Evolutionary conservation across 2,888 invertebrate genomes (phyloP).

Genomic region (Acronicta leporina): DNA sequence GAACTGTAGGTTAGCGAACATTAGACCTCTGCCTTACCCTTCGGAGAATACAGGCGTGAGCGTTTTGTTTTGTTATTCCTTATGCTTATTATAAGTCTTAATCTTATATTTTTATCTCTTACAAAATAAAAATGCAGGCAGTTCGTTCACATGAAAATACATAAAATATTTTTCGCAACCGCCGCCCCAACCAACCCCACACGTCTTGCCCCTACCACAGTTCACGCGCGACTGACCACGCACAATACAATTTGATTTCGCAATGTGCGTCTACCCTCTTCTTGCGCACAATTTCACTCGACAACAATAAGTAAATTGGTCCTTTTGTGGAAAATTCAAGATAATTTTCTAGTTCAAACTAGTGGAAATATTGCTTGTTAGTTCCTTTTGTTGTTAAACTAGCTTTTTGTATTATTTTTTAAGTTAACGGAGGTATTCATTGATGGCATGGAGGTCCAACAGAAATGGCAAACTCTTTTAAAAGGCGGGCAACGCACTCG

Average conservation of each 20-base stretch:
- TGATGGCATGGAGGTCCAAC: no score
- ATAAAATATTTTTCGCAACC: constrained; percentile 43
- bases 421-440: neutral
- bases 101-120: neutral
- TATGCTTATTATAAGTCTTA: no score
- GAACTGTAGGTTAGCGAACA: no score
- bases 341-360: constrained; percentile 70
- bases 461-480: no score
- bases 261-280: constrained; percentile 81
- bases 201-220: constrained; percentile 67
- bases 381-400: constrained; percentile 53
- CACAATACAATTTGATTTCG: constrained; percentile 84
- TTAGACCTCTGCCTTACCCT: no score
- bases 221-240: constrained; percentile 74
- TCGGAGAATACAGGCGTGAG: no score
- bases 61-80: no score
- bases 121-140: constrained; percentile 21
- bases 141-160: constrained; percentile 25
- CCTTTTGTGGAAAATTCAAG: constrained; percentile 65
- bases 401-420: constrained; percentile 62
- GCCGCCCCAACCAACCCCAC: constrained; percentile 36
- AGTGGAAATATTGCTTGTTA: constrained; percentile 67
- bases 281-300: constrained; percentile 75
- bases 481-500: no score
- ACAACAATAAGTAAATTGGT: constrained; percentile 76